phyloP scores from a whole-genome alignment of 2,113 vertebrate species.

The Eira barbara region DNA sequence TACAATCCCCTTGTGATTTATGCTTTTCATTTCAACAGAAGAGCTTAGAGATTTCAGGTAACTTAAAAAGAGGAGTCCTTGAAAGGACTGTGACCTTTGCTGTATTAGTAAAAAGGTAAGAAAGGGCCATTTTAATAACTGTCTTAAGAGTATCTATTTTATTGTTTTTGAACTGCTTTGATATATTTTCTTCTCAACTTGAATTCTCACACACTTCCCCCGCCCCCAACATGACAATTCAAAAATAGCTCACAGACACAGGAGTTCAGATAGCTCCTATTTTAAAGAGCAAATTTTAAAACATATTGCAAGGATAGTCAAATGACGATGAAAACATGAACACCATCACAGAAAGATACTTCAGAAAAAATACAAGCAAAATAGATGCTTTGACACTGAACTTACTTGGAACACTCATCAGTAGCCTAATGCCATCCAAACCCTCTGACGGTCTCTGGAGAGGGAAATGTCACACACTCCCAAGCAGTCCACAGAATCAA shows the following conservation, averaged over 20 bases:
- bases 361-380: background rate
- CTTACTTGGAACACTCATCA: conserved; percentile 6
- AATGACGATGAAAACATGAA: background rate
- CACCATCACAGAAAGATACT: background rate
- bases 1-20: background rate
- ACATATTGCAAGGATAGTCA: background rate
- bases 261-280: background rate
- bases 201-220: background rate
- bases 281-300: conserved; percentile 38
- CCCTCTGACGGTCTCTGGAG: background rate
- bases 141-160: background rate
- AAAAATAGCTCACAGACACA: background rate
- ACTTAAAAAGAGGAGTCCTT: background rate
- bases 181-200: background rate
- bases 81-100: background rate
- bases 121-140: background rate
- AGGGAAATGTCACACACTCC: conserved; percentile 3
- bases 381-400: background rate
- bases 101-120: background rate
- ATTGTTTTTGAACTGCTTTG: background rate
- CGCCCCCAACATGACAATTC: background rate
- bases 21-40: background rate
- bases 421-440: background rate
- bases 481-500: background rate
- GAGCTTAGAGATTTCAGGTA: background rate